Percentiles rank a stretch among this genome's conserved stretches.
phyloP scores from a whole-genome alignment of 2,888 invertebrate genomes.

The Drosophila hawaiiensis region DNA sequence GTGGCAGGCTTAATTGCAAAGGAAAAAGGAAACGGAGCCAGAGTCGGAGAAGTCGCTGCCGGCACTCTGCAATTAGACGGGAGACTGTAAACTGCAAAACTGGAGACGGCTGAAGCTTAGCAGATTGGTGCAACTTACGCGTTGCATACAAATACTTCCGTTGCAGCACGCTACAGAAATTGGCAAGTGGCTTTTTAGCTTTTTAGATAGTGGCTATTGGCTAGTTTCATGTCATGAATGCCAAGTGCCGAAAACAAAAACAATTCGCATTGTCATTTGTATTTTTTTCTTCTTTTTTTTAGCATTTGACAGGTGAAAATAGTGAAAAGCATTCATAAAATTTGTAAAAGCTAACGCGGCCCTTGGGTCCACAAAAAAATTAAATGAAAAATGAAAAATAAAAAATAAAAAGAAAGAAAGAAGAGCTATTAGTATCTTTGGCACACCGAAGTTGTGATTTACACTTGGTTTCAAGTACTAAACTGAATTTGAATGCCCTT shows the following conservation, averaged over 20 bases:
- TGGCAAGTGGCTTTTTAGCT: slow-evolving; percentile 9
- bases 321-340: slow-evolving; percentile 69
- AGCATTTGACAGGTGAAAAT: slow-evolving; percentile 60
- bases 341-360: slow-evolving; percentile 2
- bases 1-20: slow-evolving; percentile 53
- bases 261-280: slow-evolving; percentile 10
- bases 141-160: slow-evolving; percentile 37
- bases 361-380: slow-evolving; percentile 19
- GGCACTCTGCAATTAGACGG: slow-evolving; percentile 47
- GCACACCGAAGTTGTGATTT: background rate
- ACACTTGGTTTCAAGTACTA: background rate
- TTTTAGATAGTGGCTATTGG: slow-evolving; percentile 7
- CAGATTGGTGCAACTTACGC: slow-evolving; percentile 3
- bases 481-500: background rate
- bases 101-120: background rate
- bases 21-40: slow-evolving; percentile 63
- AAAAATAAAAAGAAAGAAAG: background rate
- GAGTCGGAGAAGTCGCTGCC: slow-evolving; percentile 41
- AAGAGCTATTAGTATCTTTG: background rate
- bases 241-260: slow-evolving; percentile 37
- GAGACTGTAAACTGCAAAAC: slow-evolving; percentile 8
- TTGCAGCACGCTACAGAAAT: slow-evolving; percentile 11
- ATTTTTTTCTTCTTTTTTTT: background rate
- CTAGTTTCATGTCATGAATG: slow-evolving; percentile 37
- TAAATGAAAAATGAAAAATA: background rate